Evolutionary conservation across 2,113 vertebrate species (phyloP), one percentile per base, ranked within the genome.

Genomic region (Sialia sialis): DNA sequence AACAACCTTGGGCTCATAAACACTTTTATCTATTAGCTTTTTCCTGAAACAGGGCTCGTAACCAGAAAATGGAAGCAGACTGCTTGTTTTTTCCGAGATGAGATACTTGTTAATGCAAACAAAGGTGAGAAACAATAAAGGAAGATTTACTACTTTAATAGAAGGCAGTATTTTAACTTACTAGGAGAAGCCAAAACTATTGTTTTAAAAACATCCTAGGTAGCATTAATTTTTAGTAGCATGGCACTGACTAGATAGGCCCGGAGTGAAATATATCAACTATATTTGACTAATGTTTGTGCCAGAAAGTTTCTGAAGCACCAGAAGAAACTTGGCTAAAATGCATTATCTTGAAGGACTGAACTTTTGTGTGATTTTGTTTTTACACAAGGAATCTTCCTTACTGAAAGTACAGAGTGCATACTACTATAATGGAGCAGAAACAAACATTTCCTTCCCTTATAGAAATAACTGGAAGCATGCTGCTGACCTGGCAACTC

Each of bases 111-210:
- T 67, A 94, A n/a, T 48, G 66, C 52, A 49, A 85, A 75, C 16
- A 88, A 75, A 85, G 64, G 9, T 30, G 46, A 67, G 41, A 88
- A 95, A 67, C 19, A 58, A 79, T 32, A 62, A 78, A 90, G 23
- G 41, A 8, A 74, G 36, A 39, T 39, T 41, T 46, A 68, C 11
- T 51, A 3, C 41, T 83, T 72, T 59, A 80, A 54, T 3, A 63
- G 41, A 91, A 64, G 16, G 13, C 8, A 52, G 7, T 49, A 66
- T 73, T 62, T 77, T 70, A 81, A 70, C 10, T 69, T 66, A 41
- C 38, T 76, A 49, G 29, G 36, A 74, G 34, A 70, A 87, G 46
- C 8, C 63, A 56, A 75, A 72, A 51, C 14, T 55, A 41, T 20
- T 56, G 19, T 59, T 73, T 63, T 69, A 55, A 43, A 12, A 13